Evolutionary conservation across 2,113 vertebrate species (phyloP), one percentile per base, ranked within the genome.

Genomic region (Malurus melanocephalus): DNA sequence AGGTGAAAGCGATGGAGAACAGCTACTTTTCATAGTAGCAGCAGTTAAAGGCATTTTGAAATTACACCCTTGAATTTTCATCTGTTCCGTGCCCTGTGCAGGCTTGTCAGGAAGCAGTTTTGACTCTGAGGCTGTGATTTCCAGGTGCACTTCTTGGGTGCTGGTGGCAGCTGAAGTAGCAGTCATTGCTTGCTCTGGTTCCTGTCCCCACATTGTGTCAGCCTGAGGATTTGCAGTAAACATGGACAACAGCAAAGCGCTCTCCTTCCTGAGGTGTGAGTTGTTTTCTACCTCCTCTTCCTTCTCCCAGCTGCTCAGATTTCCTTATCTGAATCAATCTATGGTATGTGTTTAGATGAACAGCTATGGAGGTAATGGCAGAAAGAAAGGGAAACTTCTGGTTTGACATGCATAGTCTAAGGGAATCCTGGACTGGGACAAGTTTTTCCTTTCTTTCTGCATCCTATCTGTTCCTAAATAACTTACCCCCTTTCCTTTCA

Each of bases 211-310:
- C 7, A 2, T 32, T 28, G 16, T 40, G 57, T 57, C 62, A 6
- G 1, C 0, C 0, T 43, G 53, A 78, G 35, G 65, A 38, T 22
- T 13, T 16, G 40, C 52, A 56, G 53, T 53, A 42, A 80, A 66
- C 9, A 16, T 0, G 2, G 51, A 22, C 42, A 30, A 6, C 0
- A 1, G 38, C 53, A 66, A 68, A 87, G 26, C 2, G 1, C 33
- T 79, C 38, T 55, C 42, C 24, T 91, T 85, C 81, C 79, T 38
- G 71, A 65, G 46, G 46, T 51, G 28, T 24, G 46, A 5, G 59
- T 65, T 11, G 1, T 68, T 87, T 59, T 60, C 13, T 6, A 26
- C 17, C 28, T 62, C 27, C 26, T 55, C 24, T 75, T 69, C 45
- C 51, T 85, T 79, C 16, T 24, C 11, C 5, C 12, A 49, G 27